A percentile compares a stretch with the other conserved stretches of the same genome.
These are phyloP conservation scores for Neolamprologus ventralis DNA, from an alignment of 2,113 vertebrate species.

Conservation along the genomic window DNA sequence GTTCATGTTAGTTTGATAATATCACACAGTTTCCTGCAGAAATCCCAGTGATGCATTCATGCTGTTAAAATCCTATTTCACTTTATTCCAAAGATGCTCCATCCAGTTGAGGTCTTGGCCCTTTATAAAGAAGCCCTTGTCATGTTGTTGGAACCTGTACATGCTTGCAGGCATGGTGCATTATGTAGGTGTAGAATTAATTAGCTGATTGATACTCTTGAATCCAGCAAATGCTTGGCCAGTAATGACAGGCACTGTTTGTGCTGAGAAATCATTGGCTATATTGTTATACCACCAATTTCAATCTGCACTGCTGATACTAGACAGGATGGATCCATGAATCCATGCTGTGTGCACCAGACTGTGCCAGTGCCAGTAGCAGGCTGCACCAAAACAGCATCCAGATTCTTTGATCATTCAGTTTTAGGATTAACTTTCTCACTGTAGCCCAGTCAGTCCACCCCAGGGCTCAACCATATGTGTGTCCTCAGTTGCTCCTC, in stretches of 20 bases:
- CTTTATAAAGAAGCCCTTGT: neutral
- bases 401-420: neutral
- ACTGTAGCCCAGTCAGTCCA: neutral
- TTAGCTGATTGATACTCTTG: neutral
- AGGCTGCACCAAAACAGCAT: neutral
- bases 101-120: neutral
- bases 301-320: neutral
- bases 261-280: neutral
- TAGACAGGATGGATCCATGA: neutral
- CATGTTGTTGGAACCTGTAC: neutral
- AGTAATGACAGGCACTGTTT: neutral
- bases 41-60: constrained; percentile 8
- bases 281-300: neutral
- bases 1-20: neutral
- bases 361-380: neutral
- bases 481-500: neutral
- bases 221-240: neutral
- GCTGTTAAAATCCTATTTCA: constrained; percentile 11
- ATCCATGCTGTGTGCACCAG: neutral
- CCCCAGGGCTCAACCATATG: neutral
- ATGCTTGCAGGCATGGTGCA: neutral
- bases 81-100: neutral
- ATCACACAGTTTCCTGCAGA: neutral
- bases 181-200: neutral
- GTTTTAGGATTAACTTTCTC: neutral